Percentiles rank a stretch among this genome's conserved stretches.
Evolutionary conservation across 2,888 invertebrate species (phyloP).

Genomic region (Clostera curtula): DNA sequence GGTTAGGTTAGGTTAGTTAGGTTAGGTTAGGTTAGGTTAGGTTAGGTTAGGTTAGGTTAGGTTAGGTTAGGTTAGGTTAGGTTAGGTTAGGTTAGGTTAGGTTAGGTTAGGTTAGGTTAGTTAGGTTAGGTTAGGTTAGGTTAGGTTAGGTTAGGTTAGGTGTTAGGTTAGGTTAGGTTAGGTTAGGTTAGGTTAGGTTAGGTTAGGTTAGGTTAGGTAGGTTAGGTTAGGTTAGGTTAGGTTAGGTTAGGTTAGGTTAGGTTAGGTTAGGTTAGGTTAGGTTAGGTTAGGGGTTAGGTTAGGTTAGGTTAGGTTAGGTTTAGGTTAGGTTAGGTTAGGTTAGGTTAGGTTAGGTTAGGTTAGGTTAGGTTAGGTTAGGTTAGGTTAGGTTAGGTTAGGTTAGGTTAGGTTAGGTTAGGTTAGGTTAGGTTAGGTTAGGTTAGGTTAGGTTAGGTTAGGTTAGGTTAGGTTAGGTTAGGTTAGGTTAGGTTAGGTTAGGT

Average conservation of each 20-base stretch:
- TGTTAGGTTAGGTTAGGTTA: slow-evolving; percentile 19
- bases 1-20: slow-evolving; percentile 16
- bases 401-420: slow-evolving; percentile 17
- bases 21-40: slow-evolving; percentile 20
- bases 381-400: slow-evolving; percentile 15
- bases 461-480: slow-evolving; percentile 18
- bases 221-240: slow-evolving; percentile 18
- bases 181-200: slow-evolving; percentile 18
- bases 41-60: slow-evolving; percentile 20
- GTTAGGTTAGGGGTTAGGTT: slow-evolving; percentile 18
- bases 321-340: slow-evolving; percentile 6
- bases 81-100: slow-evolving; percentile 20
- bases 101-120: slow-evolving; percentile 19
- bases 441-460: slow-evolving; percentile 18
- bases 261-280: slow-evolving; percentile 19
- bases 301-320: slow-evolving; percentile 10
- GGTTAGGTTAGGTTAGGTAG: slow-evolving; percentile 21
- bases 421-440: slow-evolving; percentile 18
- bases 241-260: slow-evolving; percentile 19
- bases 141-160: slow-evolving; percentile 20
- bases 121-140: slow-evolving; percentile 17
- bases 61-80: slow-evolving; percentile 21
- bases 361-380: slow-evolving; percentile 6
- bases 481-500: slow-evolving; percentile 18
- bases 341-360: slow-evolving; percentile 5